Percentiles rank a stretch among this genome's conserved stretches.
These are phyloP conservation scores for Acronicta leporina DNA, from an alignment of 2,888 invertebrate genomes.

Conservation along the genomic window DNA sequence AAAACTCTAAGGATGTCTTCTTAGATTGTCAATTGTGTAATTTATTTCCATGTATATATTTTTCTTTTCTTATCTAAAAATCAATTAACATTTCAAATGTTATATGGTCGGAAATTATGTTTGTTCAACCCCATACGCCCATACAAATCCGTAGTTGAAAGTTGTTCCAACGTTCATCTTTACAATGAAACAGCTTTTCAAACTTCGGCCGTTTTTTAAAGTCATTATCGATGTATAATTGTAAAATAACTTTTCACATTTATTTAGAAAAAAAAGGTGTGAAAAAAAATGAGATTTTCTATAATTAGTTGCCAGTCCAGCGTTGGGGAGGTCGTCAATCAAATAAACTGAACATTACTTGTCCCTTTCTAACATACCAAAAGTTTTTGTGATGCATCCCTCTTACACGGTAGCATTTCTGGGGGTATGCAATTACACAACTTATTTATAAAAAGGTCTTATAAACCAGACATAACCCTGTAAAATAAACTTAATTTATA, in stretches of 20 bases:
- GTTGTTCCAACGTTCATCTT: too few relatives aligned
- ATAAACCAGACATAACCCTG: not conserved
- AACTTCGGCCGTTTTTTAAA: too few relatives aligned
- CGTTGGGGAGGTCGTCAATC: conserved; percentile 52
- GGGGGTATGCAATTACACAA: conserved; percentile 54
- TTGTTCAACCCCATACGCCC: too few relatives aligned
- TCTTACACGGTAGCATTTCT: conserved; percentile 42
- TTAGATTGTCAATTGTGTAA: too few relatives aligned
- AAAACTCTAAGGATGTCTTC: too few relatives aligned
- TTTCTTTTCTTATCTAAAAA: too few relatives aligned
- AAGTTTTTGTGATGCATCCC: conserved; percentile 37
- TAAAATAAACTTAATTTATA: not conserved
- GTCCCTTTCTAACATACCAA: conserved; percentile 46
- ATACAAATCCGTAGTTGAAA: too few relatives aligned
- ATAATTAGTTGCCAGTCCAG: conserved; percentile 61
- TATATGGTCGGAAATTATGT: too few relatives aligned
- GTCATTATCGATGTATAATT: too few relatives aligned
- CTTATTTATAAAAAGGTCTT: conserved; percentile 4
- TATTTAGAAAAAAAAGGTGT: not conserved
- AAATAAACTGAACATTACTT: conserved; percentile 39
- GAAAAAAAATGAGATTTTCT: conserved; percentile 45
- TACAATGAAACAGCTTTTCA: too few relatives aligned
- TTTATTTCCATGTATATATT: too few relatives aligned
- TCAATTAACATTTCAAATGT: too few relatives aligned
- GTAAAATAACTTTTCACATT: conserved; percentile 2